Base-by-base conservation (phyloP, 2,888 invertebrate species). In the Diachrysia chrysitis region DNA sequence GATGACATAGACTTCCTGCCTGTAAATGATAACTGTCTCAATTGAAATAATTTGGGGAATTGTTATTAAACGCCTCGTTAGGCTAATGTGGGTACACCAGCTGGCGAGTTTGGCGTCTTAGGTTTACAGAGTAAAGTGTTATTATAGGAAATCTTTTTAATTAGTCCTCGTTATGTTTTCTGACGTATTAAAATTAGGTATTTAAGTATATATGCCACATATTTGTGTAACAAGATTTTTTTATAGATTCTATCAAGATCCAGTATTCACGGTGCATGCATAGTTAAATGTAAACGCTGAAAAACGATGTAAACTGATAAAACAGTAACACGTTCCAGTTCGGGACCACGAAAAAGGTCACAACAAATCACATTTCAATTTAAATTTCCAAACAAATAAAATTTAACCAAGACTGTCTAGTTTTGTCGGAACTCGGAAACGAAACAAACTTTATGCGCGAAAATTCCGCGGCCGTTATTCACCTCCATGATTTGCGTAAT, bases 401-500 rank as follows among this genome's bases (percentile, higher is more conserved):
- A 51, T 51, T 51, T 19, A 51, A 51, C 54, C 54, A 25, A 54
- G 16, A 54, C 54, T 25, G 25, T 25, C 25, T 23, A 54, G 25
- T 2, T 10, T 32, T n/a, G n/a, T n/a, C 32, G 29, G 29, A 32
- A 32, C 29, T 32, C 23, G 16, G n/a, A 21, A 48, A 25, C 53
- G 23, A 23, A 58, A 58, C 58, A 42, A 58, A 42, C 23, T 46
- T 58, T 25, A 12, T 7, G 10, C 42, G 42, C 7, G 37, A 64
- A 57, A 57, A 48, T 70, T 65, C 65, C 53, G 58, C 60, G 66
- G 61, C 71, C 61, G 37, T 66, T 67, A 71, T 64, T 75, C 53
- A 55, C 66, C 51, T 61, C 62, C 64, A 19, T 48, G 54, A 77
- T 77, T 73, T 77, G 67, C 68, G 63, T 77, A 77, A 77, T 71